These are phyloP conservation scores for Xiphorhynchus elegans DNA, from an alignment of 2,113 vertebrate genomes.

Conservation along the genomic window DNA sequence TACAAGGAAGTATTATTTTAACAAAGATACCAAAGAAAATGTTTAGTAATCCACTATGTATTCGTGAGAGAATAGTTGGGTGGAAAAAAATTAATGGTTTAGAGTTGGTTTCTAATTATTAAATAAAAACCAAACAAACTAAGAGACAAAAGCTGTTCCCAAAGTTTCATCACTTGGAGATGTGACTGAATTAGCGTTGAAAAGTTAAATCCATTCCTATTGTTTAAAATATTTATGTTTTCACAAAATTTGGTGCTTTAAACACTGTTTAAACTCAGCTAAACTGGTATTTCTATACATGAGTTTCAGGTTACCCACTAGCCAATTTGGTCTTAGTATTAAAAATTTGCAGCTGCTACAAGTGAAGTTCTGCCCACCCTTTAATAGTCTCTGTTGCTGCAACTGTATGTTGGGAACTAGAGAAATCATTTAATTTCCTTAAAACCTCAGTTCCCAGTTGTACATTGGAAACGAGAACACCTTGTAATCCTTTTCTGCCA, in stretches of 20 bases:
- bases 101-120: not conserved
- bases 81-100: not conserved
- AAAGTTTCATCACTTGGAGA: not conserved
- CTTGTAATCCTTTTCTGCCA: not conserved
- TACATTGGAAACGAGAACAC: not conserved
- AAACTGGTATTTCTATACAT: not conserved
- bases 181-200: not conserved
- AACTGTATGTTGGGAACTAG: not conserved
- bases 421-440: not conserved
- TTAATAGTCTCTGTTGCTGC: not conserved
- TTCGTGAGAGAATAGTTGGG: not conserved
- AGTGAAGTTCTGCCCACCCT: not conserved
- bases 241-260: not conserved
- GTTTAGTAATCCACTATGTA: not conserved
- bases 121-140: not conserved
- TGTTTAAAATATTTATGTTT: not conserved
- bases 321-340: not conserved
- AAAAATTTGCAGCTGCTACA: not conserved
- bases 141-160: not conserved
- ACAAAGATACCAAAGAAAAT: not conserved
- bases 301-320: not conserved
- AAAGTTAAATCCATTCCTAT: not conserved
- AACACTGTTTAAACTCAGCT: not conserved
- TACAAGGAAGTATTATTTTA: not conserved
- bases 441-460: not conserved